Evolutionary conservation across 2,797 vertebrate species (phyloP).

Genomic region (Epinephelus malabaricus): DNA sequence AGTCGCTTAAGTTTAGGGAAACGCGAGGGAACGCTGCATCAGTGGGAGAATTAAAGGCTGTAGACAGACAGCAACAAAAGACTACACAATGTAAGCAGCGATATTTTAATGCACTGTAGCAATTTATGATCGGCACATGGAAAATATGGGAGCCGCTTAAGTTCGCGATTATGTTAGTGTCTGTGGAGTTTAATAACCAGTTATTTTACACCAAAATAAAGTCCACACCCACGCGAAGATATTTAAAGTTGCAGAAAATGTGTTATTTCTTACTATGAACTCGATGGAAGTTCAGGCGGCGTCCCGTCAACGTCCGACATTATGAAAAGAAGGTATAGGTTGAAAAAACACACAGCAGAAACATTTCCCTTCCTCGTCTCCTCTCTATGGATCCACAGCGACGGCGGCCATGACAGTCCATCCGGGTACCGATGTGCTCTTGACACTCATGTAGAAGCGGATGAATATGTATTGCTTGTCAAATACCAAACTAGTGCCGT

Average conservation of each 20-base stretch:
- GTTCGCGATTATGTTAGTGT: slow-evolving; percentile 28
- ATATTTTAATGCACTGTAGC: neutral
- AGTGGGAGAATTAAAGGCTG: slow-evolving; percentile 38
- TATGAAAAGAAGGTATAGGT: slow-evolving; percentile 26
- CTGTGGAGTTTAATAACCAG: slow-evolving; percentile 67
- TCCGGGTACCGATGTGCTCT: slow-evolving; percentile 89
- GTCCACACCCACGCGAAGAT: slow-evolving; percentile 74
- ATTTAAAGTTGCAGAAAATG: slow-evolving; percentile 70
- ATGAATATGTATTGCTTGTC: slow-evolving; percentile 82
- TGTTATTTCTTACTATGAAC: slow-evolving; percentile 67
- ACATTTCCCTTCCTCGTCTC: slow-evolving; percentile 87
- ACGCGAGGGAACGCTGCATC: slow-evolving; percentile 51
- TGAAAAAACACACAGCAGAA: slow-evolving; percentile 57
- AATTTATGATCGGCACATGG: neutral
- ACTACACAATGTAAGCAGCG: neutral
- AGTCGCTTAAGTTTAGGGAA: slow-evolving; percentile 64
- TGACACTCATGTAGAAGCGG: slow-evolving; percentile 79
- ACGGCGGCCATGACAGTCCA: slow-evolving; percentile 97
- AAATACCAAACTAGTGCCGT: slow-evolving; percentile 66
- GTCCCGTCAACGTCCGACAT: slow-evolving; percentile 50
- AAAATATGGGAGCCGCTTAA: slow-evolving; percentile 19
- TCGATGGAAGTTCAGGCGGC: slow-evolving; percentile 61
- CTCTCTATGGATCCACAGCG: slow-evolving; percentile 88
- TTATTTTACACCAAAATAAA: slow-evolving; percentile 73
- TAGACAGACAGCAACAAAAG: slow-evolving; percentile 30